Percentiles rank a stretch among this genome's conserved stretches.
These are phyloP conservation scores for Siderastrea radians DNA, from an alignment of 92 coral and sea anemone species.

Conservation along the genomic window DNA sequence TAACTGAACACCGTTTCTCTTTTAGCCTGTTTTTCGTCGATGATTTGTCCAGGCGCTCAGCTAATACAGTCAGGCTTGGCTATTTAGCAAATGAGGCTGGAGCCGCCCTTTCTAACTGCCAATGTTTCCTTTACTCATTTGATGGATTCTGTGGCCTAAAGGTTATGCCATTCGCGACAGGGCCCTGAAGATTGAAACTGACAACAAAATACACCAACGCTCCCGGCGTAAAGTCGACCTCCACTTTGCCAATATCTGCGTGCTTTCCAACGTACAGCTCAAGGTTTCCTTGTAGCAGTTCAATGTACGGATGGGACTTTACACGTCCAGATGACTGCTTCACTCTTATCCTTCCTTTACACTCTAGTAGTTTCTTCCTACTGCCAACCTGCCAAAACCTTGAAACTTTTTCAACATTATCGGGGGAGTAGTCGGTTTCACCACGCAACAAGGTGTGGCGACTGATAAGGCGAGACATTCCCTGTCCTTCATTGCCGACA, in stretches of 20 bases:
- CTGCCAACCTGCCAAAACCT: constrained; percentile 71
- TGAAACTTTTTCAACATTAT: constrained; percentile 27
- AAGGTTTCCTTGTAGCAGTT: constrained; percentile 83
- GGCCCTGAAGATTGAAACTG: constrained; percentile 86
- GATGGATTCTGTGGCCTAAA: constrained; percentile 67
- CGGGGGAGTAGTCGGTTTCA: constrained; percentile 63
- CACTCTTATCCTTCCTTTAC: constrained; percentile 82
- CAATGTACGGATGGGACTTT: constrained; percentile 74
- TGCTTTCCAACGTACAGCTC: constrained; percentile 88
- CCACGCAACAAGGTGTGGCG: constrained; percentile 67
- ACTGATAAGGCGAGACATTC: constrained; percentile 87
- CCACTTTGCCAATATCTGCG: constrained; percentile 83
- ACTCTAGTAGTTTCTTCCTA: constrained; percentile 78
- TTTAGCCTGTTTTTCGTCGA: too few relatives aligned
- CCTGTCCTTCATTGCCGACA: constrained; percentile 81
- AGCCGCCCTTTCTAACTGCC: too few relatives aligned
- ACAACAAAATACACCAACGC: constrained; percentile 92
- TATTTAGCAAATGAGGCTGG: too few relatives aligned
- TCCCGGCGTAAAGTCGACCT: constrained; percentile 78
- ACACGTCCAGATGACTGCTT: constrained; percentile 43
- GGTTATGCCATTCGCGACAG: constrained; percentile 91
- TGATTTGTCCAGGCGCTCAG: too few relatives aligned
- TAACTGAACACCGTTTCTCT: too few relatives aligned
- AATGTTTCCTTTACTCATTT: neutral
- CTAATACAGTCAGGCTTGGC: too few relatives aligned